These are phyloP conservation scores for Formicarius rufipectus DNA, from an alignment of 2,113 vertebrate genomes.

Conservation along the genomic window DNA sequence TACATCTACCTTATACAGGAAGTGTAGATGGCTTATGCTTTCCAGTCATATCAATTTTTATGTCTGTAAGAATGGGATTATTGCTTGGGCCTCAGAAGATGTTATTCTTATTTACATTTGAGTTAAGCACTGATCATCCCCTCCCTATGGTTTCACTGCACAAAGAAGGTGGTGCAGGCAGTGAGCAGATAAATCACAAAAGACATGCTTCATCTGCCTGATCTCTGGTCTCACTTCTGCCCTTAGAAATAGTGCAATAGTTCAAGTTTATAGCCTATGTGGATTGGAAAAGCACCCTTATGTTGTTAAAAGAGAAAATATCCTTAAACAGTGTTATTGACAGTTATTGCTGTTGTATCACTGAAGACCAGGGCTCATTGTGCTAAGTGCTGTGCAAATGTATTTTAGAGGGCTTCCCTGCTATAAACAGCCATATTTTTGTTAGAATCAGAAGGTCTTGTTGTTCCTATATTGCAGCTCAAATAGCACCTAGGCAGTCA, in stretches of 20 bases:
- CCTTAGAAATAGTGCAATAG: conserved; percentile 36
- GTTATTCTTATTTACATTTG: conserved; percentile 20
- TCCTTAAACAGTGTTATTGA: conserved; percentile 39
- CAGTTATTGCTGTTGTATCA: conserved; percentile 17
- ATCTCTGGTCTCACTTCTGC: conserved; percentile 47
- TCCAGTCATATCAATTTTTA: not conserved
- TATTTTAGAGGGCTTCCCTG: conserved; percentile 25
- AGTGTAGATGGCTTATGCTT: not conserved
- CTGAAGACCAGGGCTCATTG: not conserved
- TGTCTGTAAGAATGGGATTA: not conserved
- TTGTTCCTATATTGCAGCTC: conserved; percentile 23
- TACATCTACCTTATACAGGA: not conserved
- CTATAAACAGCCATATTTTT: conserved; percentile 16
- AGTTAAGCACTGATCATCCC: not conserved
- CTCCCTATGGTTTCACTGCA: not conserved
- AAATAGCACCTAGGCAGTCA: not conserved
- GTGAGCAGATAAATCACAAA: conserved; percentile 27
- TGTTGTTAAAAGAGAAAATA: conserved; percentile 12
- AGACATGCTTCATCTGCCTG: conserved; percentile 28
- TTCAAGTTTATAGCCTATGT: conserved; percentile 31
- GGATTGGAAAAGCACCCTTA: conserved; percentile 28
- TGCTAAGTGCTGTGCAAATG: conserved; percentile 19
- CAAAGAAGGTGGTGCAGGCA: not conserved
- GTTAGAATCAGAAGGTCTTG: not conserved
- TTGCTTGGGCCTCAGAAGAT: conserved; percentile 1